These are phyloP conservation scores for Intellagama lesueurii DNA, from an alignment of 2,797 vertebrate species.

Conservation along the genomic window DNA sequence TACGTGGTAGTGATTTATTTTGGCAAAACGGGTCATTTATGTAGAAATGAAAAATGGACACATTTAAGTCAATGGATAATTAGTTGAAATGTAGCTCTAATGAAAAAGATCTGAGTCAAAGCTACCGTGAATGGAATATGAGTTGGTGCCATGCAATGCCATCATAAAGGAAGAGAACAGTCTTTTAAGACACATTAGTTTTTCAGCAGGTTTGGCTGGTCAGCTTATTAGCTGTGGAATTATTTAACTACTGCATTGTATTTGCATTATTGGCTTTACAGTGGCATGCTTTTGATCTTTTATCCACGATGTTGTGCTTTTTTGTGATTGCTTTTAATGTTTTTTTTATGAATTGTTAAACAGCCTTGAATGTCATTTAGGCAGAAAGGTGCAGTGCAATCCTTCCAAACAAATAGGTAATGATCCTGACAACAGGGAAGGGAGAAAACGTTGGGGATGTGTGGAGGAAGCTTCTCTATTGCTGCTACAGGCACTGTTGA, in stretches of 20 bases:
- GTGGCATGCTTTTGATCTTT: background rate
- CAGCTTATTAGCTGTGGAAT: background rate
- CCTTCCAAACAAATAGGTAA: background rate
- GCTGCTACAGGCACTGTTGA: no score
- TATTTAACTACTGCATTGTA: background rate
- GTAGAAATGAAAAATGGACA: slow-evolving; percentile 24
- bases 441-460: background rate
- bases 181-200: background rate
- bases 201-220: background rate
- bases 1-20: slow-evolving; percentile 11
- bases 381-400: background rate
- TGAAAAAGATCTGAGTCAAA: slow-evolving; percentile 11
- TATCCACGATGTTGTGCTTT: background rate
- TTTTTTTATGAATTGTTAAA: background rate
- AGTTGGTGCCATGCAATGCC: background rate
- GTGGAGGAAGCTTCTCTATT: background rate
- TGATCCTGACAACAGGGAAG: background rate
- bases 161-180: background rate
- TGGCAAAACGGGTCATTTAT: slow-evolving; percentile 22
- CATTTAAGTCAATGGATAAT: slow-evolving; percentile 6
- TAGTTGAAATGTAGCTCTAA: slow-evolving; percentile 18
- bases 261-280: background rate
- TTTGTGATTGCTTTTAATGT: background rate
- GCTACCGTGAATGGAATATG: background rate
- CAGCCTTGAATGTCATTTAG: background rate